Conservation (phyloP, 2,797 vertebrate species). For the Ambastaia sidthimunki region DNA sequence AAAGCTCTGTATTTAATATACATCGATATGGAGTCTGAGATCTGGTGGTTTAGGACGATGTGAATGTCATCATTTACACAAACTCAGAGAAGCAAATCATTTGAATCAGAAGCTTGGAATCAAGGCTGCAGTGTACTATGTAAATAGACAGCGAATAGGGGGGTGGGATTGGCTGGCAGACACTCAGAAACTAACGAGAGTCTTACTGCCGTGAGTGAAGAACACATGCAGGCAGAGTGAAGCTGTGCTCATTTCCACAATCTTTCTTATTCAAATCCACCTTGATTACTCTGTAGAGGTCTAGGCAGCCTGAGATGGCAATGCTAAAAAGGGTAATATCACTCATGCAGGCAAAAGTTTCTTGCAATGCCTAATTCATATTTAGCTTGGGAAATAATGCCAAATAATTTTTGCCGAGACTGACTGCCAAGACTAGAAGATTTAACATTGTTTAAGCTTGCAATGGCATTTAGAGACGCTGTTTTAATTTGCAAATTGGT, state of each 20-base stretch:
- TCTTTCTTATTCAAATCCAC: conserved; percentile 75
- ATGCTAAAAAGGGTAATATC: conserved; percentile 50
- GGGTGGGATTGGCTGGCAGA: conserved; percentile 71
- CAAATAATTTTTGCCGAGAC: conserved; percentile 6
- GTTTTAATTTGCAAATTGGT: conserved; percentile 8
- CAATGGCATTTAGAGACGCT: not conserved
- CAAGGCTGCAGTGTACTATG: conserved; percentile 67
- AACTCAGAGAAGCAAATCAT: not conserved
- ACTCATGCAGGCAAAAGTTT: conserved; percentile 7
- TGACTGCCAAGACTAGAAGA: conserved; percentile 12
- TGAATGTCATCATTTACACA: not conserved
- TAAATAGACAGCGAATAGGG: conserved; percentile 74
- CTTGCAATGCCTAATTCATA: conserved; percentile 6
- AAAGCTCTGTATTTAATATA: not conserved
- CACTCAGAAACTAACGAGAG: conserved; percentile 76
- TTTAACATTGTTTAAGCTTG: not conserved
- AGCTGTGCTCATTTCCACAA: conserved; percentile 66
- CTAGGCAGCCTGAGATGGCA: conserved; percentile 62
- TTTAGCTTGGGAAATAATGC: conserved; percentile 29
- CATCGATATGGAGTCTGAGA: not conserved
- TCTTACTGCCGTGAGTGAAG: conserved; percentile 74
- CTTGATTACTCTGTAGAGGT: conserved; percentile 77
- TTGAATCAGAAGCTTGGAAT: conserved; percentile 74
- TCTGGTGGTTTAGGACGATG: not conserved
- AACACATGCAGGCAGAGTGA: conserved; percentile 70